Evolutionary conservation across 2,797 vertebrate species (phyloP).

Genomic region (Rhincodon typus): DNA sequence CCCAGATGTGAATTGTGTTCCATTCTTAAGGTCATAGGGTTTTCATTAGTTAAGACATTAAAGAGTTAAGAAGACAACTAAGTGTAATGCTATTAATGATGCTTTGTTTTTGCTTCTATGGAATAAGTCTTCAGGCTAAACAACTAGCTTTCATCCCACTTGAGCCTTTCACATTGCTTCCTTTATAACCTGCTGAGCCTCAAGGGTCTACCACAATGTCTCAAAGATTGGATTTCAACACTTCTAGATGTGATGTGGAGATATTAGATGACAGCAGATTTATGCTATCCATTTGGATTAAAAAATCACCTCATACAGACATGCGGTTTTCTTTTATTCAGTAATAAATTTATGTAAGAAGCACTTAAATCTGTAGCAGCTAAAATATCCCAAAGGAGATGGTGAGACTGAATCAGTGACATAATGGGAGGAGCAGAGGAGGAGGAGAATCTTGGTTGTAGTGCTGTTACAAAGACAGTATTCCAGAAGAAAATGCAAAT

Average conservation of each 20-base stretch:
- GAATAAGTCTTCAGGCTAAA: constrained; percentile 21
- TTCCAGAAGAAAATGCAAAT: background rate
- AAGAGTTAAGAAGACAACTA: background rate
- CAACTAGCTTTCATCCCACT: background rate
- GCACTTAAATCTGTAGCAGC: background rate
- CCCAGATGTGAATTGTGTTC: background rate
- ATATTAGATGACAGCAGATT: background rate
- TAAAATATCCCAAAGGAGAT: background rate
- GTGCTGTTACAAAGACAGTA: background rate
- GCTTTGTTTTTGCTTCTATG: background rate
- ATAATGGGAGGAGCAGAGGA: background rate
- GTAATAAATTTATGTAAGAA: background rate
- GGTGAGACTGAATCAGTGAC: background rate
- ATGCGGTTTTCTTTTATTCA: background rate
- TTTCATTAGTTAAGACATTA: background rate
- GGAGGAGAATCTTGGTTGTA: background rate
- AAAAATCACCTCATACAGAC: background rate
- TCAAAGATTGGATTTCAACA: background rate
- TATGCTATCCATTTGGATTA: background rate
- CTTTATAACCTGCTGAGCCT: background rate
- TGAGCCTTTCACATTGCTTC: background rate
- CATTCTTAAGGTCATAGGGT: background rate
- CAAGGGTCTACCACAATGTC: background rate
- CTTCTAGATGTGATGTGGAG: background rate
- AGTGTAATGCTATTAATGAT: background rate